phyloP scores from a whole-genome alignment of 2,113 vertebrate genomes.

The Phainopepla nitens region DNA sequence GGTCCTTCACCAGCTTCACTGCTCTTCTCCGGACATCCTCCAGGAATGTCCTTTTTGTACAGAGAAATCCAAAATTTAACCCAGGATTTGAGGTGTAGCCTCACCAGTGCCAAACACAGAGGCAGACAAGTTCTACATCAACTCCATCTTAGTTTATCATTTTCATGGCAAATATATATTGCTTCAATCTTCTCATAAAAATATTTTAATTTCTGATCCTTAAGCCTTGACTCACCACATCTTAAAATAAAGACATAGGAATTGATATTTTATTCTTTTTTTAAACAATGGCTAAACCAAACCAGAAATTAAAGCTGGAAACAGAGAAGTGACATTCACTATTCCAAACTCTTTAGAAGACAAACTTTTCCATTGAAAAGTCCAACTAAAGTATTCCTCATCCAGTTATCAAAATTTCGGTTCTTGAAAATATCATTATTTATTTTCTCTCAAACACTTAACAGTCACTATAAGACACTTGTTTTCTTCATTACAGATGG shows the following conservation, averaged over 20 bases:
- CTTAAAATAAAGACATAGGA: not conserved
- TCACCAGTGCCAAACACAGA: rapidly evolving
- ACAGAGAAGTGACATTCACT: not conserved
- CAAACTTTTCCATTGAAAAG: not conserved
- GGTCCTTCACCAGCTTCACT: not conserved
- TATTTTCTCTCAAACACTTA: not conserved
- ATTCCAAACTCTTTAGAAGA: not conserved
- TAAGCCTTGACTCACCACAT: not conserved
- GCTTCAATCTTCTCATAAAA: not conserved
- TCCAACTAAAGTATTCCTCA: not conserved
- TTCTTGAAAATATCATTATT: not conserved
- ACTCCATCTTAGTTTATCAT: not conserved
- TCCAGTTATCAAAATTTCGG: not conserved
- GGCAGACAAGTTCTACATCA: rapidly evolving
- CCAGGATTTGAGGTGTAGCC: not conserved
- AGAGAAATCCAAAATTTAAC: not conserved
- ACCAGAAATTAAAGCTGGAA: not conserved
- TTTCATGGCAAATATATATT: not conserved
- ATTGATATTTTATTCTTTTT: not conserved
- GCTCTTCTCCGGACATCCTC: not conserved
- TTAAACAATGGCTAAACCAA: not conserved
- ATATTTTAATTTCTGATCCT: not conserved
- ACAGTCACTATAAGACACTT: not conserved
- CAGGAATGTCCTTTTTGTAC: not conserved
- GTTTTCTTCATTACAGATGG: not conserved